Evolutionary conservation across 2,888 invertebrate species (phyloP).

Genomic region (Thereva nobilitata): DNA sequence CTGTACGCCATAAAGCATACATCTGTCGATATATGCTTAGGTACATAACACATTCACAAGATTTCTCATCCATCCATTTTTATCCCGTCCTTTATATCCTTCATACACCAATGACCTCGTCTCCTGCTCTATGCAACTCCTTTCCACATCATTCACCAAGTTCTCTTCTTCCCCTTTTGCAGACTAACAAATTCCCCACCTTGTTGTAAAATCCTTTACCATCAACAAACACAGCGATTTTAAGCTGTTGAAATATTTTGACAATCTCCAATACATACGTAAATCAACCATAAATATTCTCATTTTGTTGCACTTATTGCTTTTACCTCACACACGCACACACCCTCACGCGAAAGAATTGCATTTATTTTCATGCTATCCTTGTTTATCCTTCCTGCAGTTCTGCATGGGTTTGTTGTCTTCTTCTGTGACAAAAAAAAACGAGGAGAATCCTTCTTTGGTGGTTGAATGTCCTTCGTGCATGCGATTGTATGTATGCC

Average conservation of each 20-base stretch:
- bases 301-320: slow-evolving; percentile 2
- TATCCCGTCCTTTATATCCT: slow-evolving; percentile 12
- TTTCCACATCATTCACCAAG: slow-evolving; percentile 15
- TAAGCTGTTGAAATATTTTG: background rate
- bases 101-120: slow-evolving; percentile 9
- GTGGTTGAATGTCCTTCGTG: slow-evolving; percentile 17
- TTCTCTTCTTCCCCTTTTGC: slow-evolving; percentile 9
- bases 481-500: slow-evolving; percentile 18
- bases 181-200: slow-evolving; percentile 6
- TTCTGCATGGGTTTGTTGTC: background rate
- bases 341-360: background rate
- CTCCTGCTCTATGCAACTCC: background rate
- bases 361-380: slow-evolving; percentile 3
- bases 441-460: background rate
- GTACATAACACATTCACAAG: slow-evolving; percentile 42
- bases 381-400: slow-evolving; percentile 7
- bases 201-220: background rate
- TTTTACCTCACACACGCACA: background rate
- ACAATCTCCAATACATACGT: background rate
- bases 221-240: background rate
- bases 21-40: slow-evolving; percentile 49
- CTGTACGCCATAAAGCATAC: slow-evolving; percentile 53
- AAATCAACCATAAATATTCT: background rate
- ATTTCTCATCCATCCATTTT: slow-evolving; percentile 24
- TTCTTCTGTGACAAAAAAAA: background rate